Percentiles rank a stretch among this genome's conserved stretches.
Evolutionary conservation across 2,113 vertebrate species (phyloP).

Genomic region (Rhabdomys dilectus): DNA sequence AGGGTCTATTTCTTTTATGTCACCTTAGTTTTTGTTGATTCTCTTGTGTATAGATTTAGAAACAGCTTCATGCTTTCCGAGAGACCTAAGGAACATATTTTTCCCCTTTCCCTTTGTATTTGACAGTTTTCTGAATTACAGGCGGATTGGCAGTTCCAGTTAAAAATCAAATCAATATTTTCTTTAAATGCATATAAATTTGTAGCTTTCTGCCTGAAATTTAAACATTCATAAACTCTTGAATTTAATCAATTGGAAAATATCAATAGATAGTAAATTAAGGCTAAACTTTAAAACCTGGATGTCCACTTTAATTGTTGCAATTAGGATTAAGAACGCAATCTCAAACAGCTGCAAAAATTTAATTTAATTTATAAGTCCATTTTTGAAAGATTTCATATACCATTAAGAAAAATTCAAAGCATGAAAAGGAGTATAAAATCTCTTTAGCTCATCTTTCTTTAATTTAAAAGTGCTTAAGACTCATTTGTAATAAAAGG

Average conservation of each 20-base stretch:
- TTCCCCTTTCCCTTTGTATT: background rate
- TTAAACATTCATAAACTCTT: background rate
- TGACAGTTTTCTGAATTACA: background rate
- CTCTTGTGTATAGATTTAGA: background rate
- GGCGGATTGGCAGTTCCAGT: background rate
- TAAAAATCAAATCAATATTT: background rate
- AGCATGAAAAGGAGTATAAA: background rate
- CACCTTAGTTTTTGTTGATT: background rate
- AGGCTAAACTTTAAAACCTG: background rate
- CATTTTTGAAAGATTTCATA: slow-evolving; percentile 35
- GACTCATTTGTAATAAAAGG: background rate
- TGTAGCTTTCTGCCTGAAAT: background rate
- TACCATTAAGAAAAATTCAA: background rate
- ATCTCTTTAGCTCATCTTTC: background rate
- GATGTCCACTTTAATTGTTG: background rate
- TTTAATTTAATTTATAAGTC: slow-evolving; percentile 37
- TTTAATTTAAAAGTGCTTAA: slow-evolving; percentile 11
- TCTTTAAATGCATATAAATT: background rate
- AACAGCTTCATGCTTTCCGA: background rate
- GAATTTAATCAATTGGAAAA: background rate
- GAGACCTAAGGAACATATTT: background rate
- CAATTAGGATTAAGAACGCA: background rate
- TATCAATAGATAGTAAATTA: slow-evolving; percentile 24
- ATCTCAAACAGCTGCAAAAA: slow-evolving; percentile 25
- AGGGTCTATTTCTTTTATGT: background rate